phyloP scores from a whole-genome alignment of 2,113 vertebrate species.

The Cnemophilus loriae region DNA sequence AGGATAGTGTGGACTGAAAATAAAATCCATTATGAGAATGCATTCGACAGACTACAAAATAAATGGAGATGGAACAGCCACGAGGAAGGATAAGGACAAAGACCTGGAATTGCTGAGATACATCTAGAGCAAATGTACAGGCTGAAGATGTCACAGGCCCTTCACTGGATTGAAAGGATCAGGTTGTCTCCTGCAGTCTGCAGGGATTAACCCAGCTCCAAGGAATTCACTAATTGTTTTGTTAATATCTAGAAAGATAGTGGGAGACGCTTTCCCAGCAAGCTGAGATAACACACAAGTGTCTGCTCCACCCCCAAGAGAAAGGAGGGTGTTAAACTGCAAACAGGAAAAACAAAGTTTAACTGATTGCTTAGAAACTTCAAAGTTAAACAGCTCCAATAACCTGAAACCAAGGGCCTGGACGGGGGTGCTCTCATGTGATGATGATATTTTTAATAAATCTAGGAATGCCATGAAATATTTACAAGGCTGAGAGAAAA shows the following conservation, averaged over 20 bases:
- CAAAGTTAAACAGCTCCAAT: background rate
- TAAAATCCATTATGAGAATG: background rate
- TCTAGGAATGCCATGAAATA: background rate
- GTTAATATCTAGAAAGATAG: background rate
- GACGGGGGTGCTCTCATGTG: background rate
- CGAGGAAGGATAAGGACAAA: background rate
- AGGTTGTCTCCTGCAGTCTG: background rate
- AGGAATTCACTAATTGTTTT: background rate
- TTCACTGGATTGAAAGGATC: background rate
- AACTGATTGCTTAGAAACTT: background rate
- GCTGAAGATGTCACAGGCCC: background rate
- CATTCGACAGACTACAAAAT: background rate
- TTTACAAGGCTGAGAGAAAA: background rate
- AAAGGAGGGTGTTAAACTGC: background rate
- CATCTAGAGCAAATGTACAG: background rate
- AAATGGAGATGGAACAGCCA: background rate
- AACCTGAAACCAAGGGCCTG: background rate
- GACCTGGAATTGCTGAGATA: background rate
- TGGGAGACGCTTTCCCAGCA: background rate
- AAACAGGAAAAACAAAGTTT: background rate
- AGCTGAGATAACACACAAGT: slow-evolving; percentile 27
- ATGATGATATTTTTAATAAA: background rate
- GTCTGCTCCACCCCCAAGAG: background rate
- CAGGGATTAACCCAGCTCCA: background rate
- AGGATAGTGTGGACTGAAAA: background rate